Evolutionary conservation across 1,140 invertebrate genomes (phyloP).

Genomic region (Ridgeia piscesae): DNA sequence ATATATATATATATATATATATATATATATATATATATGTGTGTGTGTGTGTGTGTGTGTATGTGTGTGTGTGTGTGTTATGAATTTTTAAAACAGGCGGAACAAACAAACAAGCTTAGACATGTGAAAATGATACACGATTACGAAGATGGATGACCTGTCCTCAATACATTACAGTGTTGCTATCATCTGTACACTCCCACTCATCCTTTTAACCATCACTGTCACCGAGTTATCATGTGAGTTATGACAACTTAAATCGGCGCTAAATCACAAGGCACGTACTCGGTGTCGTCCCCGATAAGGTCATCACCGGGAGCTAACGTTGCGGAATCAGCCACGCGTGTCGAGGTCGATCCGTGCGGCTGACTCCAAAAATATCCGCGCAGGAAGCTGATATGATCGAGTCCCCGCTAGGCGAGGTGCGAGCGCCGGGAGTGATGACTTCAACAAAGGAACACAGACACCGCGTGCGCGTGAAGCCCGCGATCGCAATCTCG

Average conservation of each 20-base stretch:
- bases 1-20: too few relatives aligned
- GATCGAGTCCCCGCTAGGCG: background rate
- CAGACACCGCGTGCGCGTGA: background rate
- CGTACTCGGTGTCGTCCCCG: too few relatives aligned
- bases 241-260: background rate
- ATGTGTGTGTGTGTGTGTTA: too few relatives aligned
- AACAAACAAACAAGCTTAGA: too few relatives aligned
- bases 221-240: background rate
- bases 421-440: background rate
- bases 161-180: background rate
- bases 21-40: too few relatives aligned
- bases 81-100: too few relatives aligned
- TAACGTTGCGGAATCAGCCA: background rate
- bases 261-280: background rate
- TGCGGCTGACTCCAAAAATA: background rate
- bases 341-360: background rate
- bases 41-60: too few relatives aligned
- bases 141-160: background rate
- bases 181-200: background rate
- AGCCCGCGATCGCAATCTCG: background rate
- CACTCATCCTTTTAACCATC: background rate
- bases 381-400: background rate
- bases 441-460: background rate
- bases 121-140: background rate
- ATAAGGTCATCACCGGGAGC: background rate